These are phyloP conservation scores for Morone saxatilis DNA, from an alignment of 2,113 vertebrate genomes.

Conservation along the genomic window DNA sequence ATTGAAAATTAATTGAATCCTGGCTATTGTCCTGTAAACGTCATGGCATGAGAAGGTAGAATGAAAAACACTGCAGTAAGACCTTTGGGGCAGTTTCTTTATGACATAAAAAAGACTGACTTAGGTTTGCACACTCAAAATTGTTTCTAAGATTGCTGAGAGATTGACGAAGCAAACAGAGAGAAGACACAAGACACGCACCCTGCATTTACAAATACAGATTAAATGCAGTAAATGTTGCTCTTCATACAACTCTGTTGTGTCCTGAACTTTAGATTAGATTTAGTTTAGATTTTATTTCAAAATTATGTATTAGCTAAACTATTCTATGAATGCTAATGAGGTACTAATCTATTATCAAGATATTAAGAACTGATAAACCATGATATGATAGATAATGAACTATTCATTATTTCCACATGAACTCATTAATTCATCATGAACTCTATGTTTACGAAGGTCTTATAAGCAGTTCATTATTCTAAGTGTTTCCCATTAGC, in stretches of 20 bases:
- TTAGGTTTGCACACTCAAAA: background rate
- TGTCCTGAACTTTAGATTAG: no score
- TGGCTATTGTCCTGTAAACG: slow-evolving; percentile 22
- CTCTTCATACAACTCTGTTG: background rate
- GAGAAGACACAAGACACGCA: background rate
- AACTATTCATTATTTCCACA: slow-evolving; percentile 63
- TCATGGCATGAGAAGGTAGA: slow-evolving; percentile 18
- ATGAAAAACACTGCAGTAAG: background rate
- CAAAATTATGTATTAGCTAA: slow-evolving; percentile 7
- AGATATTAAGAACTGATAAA: slow-evolving; percentile 55
- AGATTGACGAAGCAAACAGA: background rate
- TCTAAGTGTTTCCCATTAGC: slow-evolving; percentile 75
- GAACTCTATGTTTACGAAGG: slow-evolving; percentile 65
- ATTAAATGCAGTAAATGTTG: background rate
- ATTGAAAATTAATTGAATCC: slow-evolving; percentile 1
- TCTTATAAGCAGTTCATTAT: slow-evolving; percentile 71
- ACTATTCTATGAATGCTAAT: slow-evolving; percentile 16
- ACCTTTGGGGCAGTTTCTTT: background rate
- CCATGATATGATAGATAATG: slow-evolving; percentile 52
- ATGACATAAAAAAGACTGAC: slow-evolving; percentile 22
- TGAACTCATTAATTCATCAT: slow-evolving; percentile 70
- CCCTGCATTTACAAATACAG: background rate
- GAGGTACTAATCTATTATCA: slow-evolving; percentile 34
- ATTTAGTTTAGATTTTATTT: background rate
- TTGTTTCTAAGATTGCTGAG: background rate